Base-by-base conservation (phyloP, 2,113 vertebrate genomes). In the Panthera leo region DNA sequence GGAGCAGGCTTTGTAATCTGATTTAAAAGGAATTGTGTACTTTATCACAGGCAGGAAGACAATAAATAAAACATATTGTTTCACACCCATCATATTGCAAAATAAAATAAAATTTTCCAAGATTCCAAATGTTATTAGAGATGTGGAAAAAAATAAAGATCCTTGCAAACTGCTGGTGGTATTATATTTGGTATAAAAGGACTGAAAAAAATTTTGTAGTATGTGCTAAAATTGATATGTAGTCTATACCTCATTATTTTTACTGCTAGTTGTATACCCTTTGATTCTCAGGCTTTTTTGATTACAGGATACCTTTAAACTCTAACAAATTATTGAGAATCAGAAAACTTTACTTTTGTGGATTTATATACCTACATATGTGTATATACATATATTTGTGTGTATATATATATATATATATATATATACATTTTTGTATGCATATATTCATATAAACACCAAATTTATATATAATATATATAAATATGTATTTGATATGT, bases 101-200 rank as follows among this genome's bases (percentile, higher is more conserved):
- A 70, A 88, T 36, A 83, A 82, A 78, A 85, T 53, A 70, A 67
- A 85, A 76, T 31, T 75, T 76, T 16, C 34, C 13, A 19, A 42
- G 85, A 58, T 67, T 80, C 21, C 36, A 80, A 85, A 73, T 42
- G 21, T 92, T 92, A 23, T 27, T 68, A n/a, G 45, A 92, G 29
- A 71, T 65, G 36, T 85, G 16, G 27, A 85, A 75, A 85, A 97
- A 51, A 97, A 51, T 85, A 89, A 73, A 3, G 42, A 79, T 73
- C 23, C 12, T 94, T 92, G 12, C 9, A 63, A 91, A 78, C 39
- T 19, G 3, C 39, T 48, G 13, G 27, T 86, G 48, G 23, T 8
- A 68, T 68, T 53, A 36, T 67, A 31, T 61, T 80, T 75, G 55
- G 27, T 75, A 73, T 39, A 92, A 80, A 2, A 68, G 16, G 16